Conservation (phyloP, 2,113 vertebrate genomes). For the Oreochromis aureus region DNA sequence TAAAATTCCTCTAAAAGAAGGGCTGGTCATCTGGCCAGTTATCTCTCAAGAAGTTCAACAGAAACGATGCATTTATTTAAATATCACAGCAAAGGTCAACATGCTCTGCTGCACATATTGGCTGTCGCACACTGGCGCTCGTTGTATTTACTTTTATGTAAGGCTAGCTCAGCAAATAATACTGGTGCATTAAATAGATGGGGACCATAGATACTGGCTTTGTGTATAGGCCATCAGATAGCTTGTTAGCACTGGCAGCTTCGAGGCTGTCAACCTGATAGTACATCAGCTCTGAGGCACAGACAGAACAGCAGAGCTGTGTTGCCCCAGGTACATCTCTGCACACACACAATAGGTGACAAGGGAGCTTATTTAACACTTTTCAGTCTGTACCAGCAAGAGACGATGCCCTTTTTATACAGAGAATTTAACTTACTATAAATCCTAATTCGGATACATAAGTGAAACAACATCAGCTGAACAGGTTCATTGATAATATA, state of each 20-base stretch:
- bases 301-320: not conserved
- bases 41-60: not conserved
- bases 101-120: not conserved
- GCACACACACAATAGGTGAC: not conserved
- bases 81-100: not conserved
- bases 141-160: not conserved
- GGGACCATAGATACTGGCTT: not conserved
- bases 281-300: not conserved
- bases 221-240: not conserved
- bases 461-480: not conserved
- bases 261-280: not conserved
- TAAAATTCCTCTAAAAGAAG: not conserved
- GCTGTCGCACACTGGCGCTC: not conserved
- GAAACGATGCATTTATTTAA: not conserved
- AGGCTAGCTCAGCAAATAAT: not conserved
- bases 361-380: not conserved
- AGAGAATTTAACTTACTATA: not conserved
- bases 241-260: not conserved
- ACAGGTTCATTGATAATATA: not conserved
- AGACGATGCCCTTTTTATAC: not conserved
- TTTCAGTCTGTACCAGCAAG: not conserved
- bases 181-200: not conserved
- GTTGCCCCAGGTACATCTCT: not conserved
- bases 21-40: not conserved
- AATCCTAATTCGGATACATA: rapidly evolving